These are phyloP conservation scores for Periophthalmodon schlosseri DNA, from an alignment of 2,113 vertebrate species.

Conservation along the genomic window DNA sequence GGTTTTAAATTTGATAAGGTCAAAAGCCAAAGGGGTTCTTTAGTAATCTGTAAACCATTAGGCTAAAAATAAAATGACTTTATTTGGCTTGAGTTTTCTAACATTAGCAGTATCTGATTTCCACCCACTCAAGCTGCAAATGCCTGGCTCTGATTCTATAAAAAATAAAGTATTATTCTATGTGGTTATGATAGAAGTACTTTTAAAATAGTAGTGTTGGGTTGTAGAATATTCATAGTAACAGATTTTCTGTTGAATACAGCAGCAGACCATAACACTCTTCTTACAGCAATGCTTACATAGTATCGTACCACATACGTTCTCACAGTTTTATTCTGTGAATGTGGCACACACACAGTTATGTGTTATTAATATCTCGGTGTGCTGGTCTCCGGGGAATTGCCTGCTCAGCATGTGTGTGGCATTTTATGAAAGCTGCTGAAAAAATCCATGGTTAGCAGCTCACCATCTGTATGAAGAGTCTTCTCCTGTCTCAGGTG, in stretches of 20 bases:
- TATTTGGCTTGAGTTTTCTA: constrained; percentile 1
- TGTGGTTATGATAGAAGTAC: background rate
- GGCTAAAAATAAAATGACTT: background rate
- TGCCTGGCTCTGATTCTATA: background rate
- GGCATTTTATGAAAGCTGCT: constrained; percentile 68
- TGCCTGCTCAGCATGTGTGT: constrained; percentile 68
- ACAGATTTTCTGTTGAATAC: constrained; percentile 1
- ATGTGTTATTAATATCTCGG: constrained; percentile 60
- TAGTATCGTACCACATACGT: constrained; percentile 6
- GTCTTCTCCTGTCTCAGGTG: constrained; percentile 55
- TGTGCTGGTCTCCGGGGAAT: constrained; percentile 58
- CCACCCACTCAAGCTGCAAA: background rate
- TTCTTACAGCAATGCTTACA: background rate
- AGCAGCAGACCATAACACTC: background rate
- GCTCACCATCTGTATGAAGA: constrained; percentile 55
- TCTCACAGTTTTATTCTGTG: constrained; percentile 40
- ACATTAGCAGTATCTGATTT: constrained; percentile 1
- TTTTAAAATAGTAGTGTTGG: background rate
- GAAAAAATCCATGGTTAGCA: constrained; percentile 53
- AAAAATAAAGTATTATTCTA: background rate
- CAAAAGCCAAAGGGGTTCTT: background rate
- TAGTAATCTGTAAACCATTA: background rate
- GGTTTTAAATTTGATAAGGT: background rate
- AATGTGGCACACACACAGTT: constrained; percentile 34
- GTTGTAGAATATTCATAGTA: constrained; percentile 1